These are phyloP conservation scores for Atopsyche davidsoni DNA, from an alignment of 1,140 invertebrate species.

Conservation along the genomic window DNA sequence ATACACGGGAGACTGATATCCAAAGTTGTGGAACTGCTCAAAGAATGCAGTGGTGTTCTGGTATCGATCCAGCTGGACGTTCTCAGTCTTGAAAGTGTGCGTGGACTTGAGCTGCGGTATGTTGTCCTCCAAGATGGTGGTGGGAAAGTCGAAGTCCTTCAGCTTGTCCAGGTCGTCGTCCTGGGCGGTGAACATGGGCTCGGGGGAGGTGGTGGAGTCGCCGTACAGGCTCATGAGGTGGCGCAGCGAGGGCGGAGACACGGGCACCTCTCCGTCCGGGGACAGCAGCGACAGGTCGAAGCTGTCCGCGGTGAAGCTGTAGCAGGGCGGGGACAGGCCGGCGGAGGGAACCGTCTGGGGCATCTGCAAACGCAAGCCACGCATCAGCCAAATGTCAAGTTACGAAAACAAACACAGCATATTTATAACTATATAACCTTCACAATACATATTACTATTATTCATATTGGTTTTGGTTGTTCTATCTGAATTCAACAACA, in stretches of 20 bases:
- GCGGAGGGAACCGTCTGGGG: slow-evolving; percentile 72
- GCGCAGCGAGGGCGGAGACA: slow-evolving; percentile 53
- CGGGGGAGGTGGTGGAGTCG: slow-evolving; percentile 46
- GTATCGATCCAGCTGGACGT: slow-evolving; percentile 34
- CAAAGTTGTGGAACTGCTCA: slow-evolving; percentile 34
- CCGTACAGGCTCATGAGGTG: slow-evolving; percentile 48
- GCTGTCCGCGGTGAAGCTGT: slow-evolving; percentile 56
- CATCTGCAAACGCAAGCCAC: slow-evolving; percentile 73
- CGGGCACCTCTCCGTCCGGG: slow-evolving; percentile 50
- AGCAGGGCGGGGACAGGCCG: slow-evolving; percentile 63
- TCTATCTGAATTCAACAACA: no score
- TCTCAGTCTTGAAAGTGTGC: slow-evolving; percentile 38
- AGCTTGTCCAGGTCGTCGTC: slow-evolving; percentile 23
- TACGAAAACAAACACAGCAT: neutral
- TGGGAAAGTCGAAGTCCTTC: slow-evolving; percentile 37
- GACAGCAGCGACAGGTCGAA: slow-evolving; percentile 72
- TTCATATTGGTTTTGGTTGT: neutral
- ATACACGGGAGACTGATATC: slow-evolving; percentile 32
- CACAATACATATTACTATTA: neutral
- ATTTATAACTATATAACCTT: neutral
- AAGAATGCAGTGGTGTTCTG: slow-evolving; percentile 39
- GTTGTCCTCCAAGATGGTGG: slow-evolving; percentile 33
- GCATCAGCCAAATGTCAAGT: no score
- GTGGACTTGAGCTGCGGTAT: slow-evolving; percentile 38
- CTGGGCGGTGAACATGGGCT: slow-evolving; percentile 40